phyloP scores from a whole-genome alignment of 2,888 invertebrate genomes.

The Coelopa pilipes region DNA sequence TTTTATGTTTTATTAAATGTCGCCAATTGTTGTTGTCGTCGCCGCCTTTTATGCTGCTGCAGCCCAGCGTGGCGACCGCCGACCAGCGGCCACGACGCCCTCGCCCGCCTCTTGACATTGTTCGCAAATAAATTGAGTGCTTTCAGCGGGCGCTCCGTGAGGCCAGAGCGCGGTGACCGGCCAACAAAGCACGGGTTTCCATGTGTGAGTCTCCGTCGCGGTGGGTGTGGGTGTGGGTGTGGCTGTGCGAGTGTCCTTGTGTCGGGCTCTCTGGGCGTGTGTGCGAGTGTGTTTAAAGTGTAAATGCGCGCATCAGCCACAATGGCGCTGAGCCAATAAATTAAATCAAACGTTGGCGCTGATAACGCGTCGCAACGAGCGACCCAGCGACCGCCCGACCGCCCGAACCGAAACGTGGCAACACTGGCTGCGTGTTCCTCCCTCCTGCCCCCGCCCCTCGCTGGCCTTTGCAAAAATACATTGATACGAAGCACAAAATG shows the following conservation, averaged over 20 bases:
- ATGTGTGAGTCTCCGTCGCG: background rate
- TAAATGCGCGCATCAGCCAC: conserved; percentile 55
- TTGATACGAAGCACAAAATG: too few species aligned
- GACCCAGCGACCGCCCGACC: too few species aligned
- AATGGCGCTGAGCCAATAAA: conserved; percentile 62
- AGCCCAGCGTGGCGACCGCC: too few species aligned
- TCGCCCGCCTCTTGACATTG: background rate
- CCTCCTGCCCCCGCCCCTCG: too few species aligned
- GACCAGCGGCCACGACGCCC: too few species aligned
- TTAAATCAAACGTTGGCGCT: conserved; percentile 54
- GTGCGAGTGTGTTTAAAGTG: conserved; percentile 41
- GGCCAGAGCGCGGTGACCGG: conserved; percentile 6
- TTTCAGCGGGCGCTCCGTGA: conserved; percentile 47
- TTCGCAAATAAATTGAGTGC: conserved; percentile 43
- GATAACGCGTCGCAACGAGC: background rate
- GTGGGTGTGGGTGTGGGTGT: conserved; percentile 5
- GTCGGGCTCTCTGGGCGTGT: conserved; percentile 14
- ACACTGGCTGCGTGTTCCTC: too few species aligned
- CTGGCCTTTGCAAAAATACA: too few species aligned
- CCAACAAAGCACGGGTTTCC: conserved; percentile 8
- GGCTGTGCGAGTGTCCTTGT: conserved; percentile 18
- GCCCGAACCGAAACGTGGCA: too few species aligned
- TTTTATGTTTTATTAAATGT: conserved; percentile 1
- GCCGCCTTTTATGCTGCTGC: too few species aligned
- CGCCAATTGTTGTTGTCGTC: background rate